Evolutionary conservation across 2,888 invertebrate species (phyloP), one percentile per base, ranked within the genome.

Genomic region (Cataglyphis rosenhaueri): DNA sequence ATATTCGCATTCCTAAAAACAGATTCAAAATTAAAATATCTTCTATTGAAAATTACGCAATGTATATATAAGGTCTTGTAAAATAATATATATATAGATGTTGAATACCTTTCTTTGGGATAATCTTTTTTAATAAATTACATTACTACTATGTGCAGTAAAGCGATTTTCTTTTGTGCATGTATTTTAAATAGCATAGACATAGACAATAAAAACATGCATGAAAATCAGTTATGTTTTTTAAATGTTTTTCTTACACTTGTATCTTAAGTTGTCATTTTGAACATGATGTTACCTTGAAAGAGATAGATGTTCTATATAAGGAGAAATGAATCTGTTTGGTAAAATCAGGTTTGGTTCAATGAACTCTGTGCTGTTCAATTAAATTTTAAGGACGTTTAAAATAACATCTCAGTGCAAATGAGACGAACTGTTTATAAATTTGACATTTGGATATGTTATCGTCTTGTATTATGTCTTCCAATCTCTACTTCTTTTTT

Each of bases 381-480:
- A 66, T 68, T 76, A 76, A 76, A 70, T 76, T 76, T 76, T 70
- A 70, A 76, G 55, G n/a, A 68, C 55, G 29, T 76, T 35, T 10
- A 15, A 76, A 38, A 6, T 41, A 57, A 57, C 55, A 29, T 41
- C 0, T n/a, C 5, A 68, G 21, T 12, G 29, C 18, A n/a, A 74
- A 25, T 48, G 12, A 75, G 35, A 15, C 29, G 15, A 65, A 15
- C 15, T 38, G 18, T 12, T 38, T 62, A n/a, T 52, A 73, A 38
- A 12, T 25, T 75, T 29, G 52, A 76, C 55, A 41, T 75, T 78
- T 12, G 32, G 6, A 44, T 38, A 25, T 29, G 18, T 76, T 76
- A 75, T 62, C 48, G 38, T 64, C 18, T 64, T 64, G 10, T 21
- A 48, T 55, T 32, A 61, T 25, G 10, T 59, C 18, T n/a, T 52